Percentiles rank a stretch among this genome's conserved stretches.
phyloP scores from a whole-genome alignment of 2,888 invertebrate genomes.

The Dromius quadrimaculatus region DNA sequence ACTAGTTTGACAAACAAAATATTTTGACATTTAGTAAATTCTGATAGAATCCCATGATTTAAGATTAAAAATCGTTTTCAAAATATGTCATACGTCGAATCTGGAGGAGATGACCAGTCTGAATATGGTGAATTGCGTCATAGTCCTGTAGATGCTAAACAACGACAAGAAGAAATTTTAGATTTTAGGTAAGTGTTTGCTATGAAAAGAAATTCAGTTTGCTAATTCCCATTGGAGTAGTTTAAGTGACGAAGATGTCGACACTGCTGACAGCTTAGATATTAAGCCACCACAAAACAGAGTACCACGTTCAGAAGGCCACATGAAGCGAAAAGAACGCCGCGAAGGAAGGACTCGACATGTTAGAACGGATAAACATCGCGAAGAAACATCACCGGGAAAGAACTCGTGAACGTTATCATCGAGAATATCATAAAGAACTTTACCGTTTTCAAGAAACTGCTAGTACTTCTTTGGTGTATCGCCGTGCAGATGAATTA shows the following conservation, averaged over 20 bases:
- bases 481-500: constrained; percentile 63
- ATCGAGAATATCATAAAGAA: constrained; percentile 65
- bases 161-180: constrained; percentile 59
- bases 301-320: constrained; percentile 65
- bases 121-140: constrained; percentile 88
- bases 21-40: too few species aligned
- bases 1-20: too few species aligned
- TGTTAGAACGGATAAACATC: constrained; percentile 63
- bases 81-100: constrained; percentile 64
- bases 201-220: constrained; percentile 35
- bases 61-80: too few species aligned
- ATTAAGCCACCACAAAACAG: constrained; percentile 93
- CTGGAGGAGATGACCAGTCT: constrained; percentile 78
- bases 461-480: constrained; percentile 56
- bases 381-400: constrained; percentile 63
- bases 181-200: constrained; percentile 62
- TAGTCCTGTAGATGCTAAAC: constrained; percentile 70
- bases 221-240: constrained; percentile 64
- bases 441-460: constrained; percentile 61
- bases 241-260: constrained; percentile 78
- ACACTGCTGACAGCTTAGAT: constrained; percentile 85
- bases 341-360: constrained; percentile 60
- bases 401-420: constrained; percentile 53
- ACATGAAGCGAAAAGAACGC: constrained; percentile 62
- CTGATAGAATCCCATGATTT: too few species aligned